These are phyloP conservation scores for Drosophila tristis DNA, from an alignment of 1,140 invertebrate genomes.

Conservation along the genomic window DNA sequence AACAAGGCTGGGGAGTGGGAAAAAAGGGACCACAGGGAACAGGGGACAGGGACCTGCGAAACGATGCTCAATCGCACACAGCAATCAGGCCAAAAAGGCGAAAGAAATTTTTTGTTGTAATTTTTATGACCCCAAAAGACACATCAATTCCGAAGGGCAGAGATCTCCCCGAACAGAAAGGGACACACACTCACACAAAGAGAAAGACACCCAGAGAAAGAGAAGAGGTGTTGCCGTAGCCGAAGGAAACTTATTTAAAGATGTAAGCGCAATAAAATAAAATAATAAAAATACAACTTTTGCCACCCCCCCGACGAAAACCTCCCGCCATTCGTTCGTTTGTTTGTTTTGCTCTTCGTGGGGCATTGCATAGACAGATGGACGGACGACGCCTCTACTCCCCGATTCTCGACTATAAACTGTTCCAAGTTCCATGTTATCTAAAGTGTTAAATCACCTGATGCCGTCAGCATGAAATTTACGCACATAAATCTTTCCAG, in stretches of 20 bases:
- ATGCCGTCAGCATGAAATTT: constrained; percentile 84
- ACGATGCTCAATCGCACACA: constrained; percentile 62
- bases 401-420: constrained; percentile 60
- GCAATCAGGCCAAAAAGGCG: constrained; percentile 74
- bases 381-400: background rate
- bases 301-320: constrained; percentile 17
- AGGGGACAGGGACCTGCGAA: constrained; percentile 35
- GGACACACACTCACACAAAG: constrained; percentile 3
- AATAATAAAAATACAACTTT: constrained; percentile 81
- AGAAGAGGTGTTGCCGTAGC: constrained; percentile 1
- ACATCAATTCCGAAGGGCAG: constrained; percentile 71
- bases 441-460: constrained; percentile 84
- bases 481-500: constrained; percentile 78
- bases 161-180: constrained; percentile 40
- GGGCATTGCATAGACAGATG: background rate
- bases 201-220: constrained; percentile 40
- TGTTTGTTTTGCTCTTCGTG: constrained; percentile 10
- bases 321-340: background rate
- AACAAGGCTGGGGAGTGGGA: background rate
- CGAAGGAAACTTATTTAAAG: constrained; percentile 76
- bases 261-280: constrained; percentile 82
- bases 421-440: constrained; percentile 80
- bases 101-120: constrained; percentile 70
- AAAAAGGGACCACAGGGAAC: constrained; percentile 31
- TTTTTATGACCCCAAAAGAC: constrained; percentile 82